Evolutionary conservation across 2,888 invertebrate species (phyloP), one percentile per base, ranked within the genome.

Genomic region (Troides helena): DNA sequence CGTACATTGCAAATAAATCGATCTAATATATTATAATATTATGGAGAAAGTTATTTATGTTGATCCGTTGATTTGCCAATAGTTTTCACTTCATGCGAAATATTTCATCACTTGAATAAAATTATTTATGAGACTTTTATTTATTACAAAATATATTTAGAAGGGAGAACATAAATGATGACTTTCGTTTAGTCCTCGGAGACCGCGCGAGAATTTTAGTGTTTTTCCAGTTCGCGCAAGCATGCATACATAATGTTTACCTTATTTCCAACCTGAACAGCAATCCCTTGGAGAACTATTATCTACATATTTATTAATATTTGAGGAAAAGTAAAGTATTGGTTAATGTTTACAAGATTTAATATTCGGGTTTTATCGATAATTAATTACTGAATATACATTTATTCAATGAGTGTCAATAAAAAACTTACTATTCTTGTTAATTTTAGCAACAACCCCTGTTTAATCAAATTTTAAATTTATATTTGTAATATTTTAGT

Each of bases 191-290:
- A 18, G 60, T 25, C 62, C 62, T 25, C 25, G 43, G 62, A 23
- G 50, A 50, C 23, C 17, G 25, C 17, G 2, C 62, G 62, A 46
- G 25, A 12, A 50, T 62, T 62, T 62, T 21, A 50, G 50, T 62
- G 25, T 50, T 62, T 25, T 62, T 62, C 25, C 23, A 23, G 36
- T n/a, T 62, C 23, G 62, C 50, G 43, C 21, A 50, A 25, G 62
- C 62, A 25, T 50, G 25, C 62, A 36, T 39, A 30, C 60, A 62
- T 50, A 62, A 62, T 50, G 17, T 62, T 21, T 62, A 62, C 43
- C 43, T 43, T 62, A 17, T 60, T 39, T 43, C 43, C 23, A 21
- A 50, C 50, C 18, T 50, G 50, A 50, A 18, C 1, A 14, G 50
- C 50, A 1, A 10, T 14, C 18, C 50, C 50, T 50, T 18, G 14